A percentile compares a stretch with the other conserved stretches of the same genome.
phyloP scores from a whole-genome alignment of 2,888 invertebrate species.

The Volucella inflata region DNA sequence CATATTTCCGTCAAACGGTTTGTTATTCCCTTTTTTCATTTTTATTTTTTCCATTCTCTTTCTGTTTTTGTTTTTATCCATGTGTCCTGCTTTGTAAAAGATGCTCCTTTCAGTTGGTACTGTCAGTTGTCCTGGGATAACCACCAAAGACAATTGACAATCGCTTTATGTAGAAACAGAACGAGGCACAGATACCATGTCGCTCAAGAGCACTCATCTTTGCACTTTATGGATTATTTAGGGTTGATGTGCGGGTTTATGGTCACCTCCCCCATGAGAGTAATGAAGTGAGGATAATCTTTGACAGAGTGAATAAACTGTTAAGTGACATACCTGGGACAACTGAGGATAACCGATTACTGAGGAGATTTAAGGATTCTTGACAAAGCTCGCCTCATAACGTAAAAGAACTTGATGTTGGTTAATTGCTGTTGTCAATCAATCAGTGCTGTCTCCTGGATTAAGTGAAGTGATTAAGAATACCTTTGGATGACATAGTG shows the following conservation, averaged over 20 bases:
- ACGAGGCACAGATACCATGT: neutral
- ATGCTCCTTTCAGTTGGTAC: neutral
- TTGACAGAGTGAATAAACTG: constrained; percentile 11
- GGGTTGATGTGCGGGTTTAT: constrained; percentile 40
- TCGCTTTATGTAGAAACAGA: constrained; percentile 6
- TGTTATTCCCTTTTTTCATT: neutral
- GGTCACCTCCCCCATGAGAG: constrained; percentile 38
- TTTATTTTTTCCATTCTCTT: constrained; percentile 6
- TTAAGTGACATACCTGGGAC: constrained; percentile 38
- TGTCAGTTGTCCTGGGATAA: constrained; percentile 4
- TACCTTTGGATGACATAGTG: too few relatives aligned
- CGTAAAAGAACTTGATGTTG: neutral
- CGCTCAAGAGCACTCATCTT: neutral
- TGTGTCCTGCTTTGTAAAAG: too few relatives aligned
- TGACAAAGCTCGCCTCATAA: constrained; percentile 1
- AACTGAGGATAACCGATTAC: constrained; percentile 26
- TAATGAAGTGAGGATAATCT: constrained; percentile 27
- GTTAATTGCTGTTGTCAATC: constrained; percentile 7
- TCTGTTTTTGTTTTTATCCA: neutral
- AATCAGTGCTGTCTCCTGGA: too few relatives aligned
- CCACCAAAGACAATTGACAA: constrained; percentile 31
- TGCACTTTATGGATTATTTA: constrained; percentile 55
- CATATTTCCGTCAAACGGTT: constrained; percentile 15
- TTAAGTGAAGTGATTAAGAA: neutral
- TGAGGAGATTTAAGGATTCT: constrained; percentile 23